Percentiles rank a stretch among this genome's conserved stretches.
Evolutionary conservation across 2,113 vertebrate genomes (phyloP).

Genomic region (Ceyx melanurus): DNA sequence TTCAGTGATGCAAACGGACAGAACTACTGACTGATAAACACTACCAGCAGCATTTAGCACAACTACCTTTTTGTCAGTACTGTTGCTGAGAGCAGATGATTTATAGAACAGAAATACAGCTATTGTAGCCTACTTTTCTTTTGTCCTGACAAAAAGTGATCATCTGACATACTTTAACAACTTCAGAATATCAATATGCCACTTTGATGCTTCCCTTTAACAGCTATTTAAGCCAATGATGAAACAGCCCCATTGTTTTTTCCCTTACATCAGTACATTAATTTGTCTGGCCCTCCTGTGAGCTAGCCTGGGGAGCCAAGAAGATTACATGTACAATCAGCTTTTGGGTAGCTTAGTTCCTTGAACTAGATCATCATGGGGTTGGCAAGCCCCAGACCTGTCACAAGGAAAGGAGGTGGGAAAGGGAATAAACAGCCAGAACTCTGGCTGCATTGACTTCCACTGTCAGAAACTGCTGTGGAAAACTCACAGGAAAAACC

Average conservation of each 20-base stretch:
- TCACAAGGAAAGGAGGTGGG: neutral
- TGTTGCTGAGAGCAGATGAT: neutral
- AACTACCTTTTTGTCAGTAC: neutral
- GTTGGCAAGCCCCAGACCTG: neutral
- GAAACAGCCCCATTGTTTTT: neutral
- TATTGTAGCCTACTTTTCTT: neutral
- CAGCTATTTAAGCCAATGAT: neutral
- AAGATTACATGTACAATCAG: slow-evolving; percentile 19
- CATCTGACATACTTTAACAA: neutral
- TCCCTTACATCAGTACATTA: neutral
- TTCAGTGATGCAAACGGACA: neutral
- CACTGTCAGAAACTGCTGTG: fast-evolving
- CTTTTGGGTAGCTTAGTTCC: slow-evolving; percentile 4
- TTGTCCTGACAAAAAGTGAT: neutral
- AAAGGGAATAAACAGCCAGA: neutral
- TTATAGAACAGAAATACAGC: fast-evolving
- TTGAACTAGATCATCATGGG: neutral
- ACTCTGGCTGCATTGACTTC: neutral
- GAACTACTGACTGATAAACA: neutral
- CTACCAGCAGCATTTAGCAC: neutral
- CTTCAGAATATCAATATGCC: neutral
- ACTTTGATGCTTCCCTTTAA: neutral
- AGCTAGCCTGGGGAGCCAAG: neutral
- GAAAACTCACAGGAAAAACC: neutral
- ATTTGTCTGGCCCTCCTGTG: neutral